Conservation (phyloP, 1,140 invertebrate genomes). For the Lutraria rhynchaena region DNA sequence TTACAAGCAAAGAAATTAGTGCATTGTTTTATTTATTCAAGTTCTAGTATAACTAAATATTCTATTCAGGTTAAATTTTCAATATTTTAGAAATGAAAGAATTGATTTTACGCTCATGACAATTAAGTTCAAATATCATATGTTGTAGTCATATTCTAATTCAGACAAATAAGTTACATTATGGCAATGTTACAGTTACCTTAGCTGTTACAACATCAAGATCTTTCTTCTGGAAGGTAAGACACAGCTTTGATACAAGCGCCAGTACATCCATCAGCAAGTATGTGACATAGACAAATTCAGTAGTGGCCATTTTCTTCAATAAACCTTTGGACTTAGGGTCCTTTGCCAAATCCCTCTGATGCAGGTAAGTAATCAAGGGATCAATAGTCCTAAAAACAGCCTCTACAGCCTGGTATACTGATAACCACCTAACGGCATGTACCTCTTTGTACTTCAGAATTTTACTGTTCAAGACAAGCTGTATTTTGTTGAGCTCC, state of each 20-base stretch:
- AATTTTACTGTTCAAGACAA: not conserved
- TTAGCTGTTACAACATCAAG: slow-evolving; percentile 15
- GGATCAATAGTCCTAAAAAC: slow-evolving; percentile 1
- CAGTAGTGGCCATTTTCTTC: not conserved
- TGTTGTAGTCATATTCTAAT: too few species aligned
- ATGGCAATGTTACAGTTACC: slow-evolving; percentile 15
- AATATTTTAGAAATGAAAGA: too few species aligned
- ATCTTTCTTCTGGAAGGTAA: not conserved
- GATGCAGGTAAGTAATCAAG: not conserved
- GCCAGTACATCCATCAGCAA: slow-evolving; percentile 23
- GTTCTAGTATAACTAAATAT: too few species aligned
- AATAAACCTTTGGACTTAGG: slow-evolving; percentile 7
- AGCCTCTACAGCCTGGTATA: not conserved
- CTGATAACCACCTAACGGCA: not conserved
- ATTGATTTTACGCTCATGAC: too few species aligned
- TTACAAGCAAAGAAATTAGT: too few species aligned
- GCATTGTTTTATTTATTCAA: too few species aligned
- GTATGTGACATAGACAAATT: slow-evolving; percentile 20
- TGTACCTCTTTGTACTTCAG: not conserved
- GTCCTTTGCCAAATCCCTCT: not conserved
- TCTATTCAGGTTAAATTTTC: too few species aligned
- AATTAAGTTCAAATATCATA: too few species aligned
- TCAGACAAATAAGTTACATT: too few species aligned
- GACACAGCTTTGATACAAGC: not conserved
- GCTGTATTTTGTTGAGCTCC: not conserved